These are phyloP conservation scores for Dryobotodes eremita DNA, from an alignment of 2,888 invertebrate species.

Conservation along the genomic window DNA sequence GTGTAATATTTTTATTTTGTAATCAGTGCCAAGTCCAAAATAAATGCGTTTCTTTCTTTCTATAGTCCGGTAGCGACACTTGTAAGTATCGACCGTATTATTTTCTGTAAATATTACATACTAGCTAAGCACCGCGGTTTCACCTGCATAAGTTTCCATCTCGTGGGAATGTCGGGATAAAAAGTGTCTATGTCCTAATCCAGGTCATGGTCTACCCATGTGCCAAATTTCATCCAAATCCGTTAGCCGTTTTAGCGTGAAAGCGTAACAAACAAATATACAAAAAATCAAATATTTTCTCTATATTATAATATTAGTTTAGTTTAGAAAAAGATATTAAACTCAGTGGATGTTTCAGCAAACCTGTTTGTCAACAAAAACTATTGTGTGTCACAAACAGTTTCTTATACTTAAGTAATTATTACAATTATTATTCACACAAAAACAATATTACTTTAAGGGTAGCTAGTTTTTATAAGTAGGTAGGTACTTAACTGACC, in stretches of 20 bases:
- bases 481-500: not conserved
- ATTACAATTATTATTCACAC: slow-evolving; percentile 3
- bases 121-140: too few species aligned
- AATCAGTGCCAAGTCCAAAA: slow-evolving; percentile 20
- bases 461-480: slow-evolving; percentile 4
- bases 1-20: not conserved
- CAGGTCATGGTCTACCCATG: too few species aligned
- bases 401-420: not conserved
- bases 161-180: too few species aligned
- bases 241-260: too few species aligned
- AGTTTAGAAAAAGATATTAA: not conserved
- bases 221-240: too few species aligned
- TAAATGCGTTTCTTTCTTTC: slow-evolving; percentile 1
- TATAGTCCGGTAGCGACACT: not conserved
- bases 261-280: too few species aligned
- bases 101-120: not conserved
- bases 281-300: too few species aligned
- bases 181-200: too few species aligned
- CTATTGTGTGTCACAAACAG: slow-evolving; percentile 12
- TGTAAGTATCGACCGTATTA: not conserved
- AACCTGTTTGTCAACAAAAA: slow-evolving; percentile 33
- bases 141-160: too few species aligned
- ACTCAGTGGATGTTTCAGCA: not conserved
- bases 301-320: too few species aligned
- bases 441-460: slow-evolving; percentile 6